phyloP scores from a whole-genome alignment of 2,113 vertebrate genomes.

The Archilochus colubris region DNA sequence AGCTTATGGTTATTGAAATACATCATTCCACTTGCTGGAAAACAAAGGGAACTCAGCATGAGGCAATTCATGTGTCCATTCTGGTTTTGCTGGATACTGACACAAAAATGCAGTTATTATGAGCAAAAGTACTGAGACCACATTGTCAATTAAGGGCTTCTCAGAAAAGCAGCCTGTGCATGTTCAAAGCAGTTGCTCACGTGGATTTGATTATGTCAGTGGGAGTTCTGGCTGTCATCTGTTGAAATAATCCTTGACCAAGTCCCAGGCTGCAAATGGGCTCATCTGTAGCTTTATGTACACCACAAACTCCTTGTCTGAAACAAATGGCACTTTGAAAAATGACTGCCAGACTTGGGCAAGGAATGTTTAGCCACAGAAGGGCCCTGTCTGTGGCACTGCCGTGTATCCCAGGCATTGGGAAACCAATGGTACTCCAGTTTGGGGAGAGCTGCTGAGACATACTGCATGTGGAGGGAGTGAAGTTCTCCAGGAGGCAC shows the following conservation, averaged over 20 bases:
- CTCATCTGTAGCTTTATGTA: conserved; percentile 27
- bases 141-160: conserved; percentile 19
- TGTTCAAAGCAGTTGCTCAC: conserved; percentile 29
- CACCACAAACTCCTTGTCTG: conserved; percentile 32
- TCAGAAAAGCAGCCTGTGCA: not conserved
- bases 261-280: conserved; percentile 4
- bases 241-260: conserved; percentile 12
- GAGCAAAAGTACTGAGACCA: conserved; percentile 3
- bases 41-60: conserved; percentile 38
- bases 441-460: rapidly evolving
- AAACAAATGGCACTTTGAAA: conserved; percentile 30
- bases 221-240: conserved; percentile 51
- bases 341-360: conserved; percentile 26
- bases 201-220: conserved; percentile 39
- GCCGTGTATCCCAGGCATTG: not conserved
- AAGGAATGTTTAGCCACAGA: conserved; percentile 6
- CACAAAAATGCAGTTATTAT: conserved; percentile 11
- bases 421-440: not conserved
- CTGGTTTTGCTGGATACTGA: conserved; percentile 9
- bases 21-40: conserved; percentile 7
- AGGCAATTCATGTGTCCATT: not conserved
- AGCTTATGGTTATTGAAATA: not conserved
- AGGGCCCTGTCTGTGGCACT: not conserved
- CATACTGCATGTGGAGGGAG: not conserved
- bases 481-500: not conserved